Evolutionary conservation across 2,797 vertebrate genomes (phyloP).

Genomic region (Aplochiton taeniatus): DNA sequence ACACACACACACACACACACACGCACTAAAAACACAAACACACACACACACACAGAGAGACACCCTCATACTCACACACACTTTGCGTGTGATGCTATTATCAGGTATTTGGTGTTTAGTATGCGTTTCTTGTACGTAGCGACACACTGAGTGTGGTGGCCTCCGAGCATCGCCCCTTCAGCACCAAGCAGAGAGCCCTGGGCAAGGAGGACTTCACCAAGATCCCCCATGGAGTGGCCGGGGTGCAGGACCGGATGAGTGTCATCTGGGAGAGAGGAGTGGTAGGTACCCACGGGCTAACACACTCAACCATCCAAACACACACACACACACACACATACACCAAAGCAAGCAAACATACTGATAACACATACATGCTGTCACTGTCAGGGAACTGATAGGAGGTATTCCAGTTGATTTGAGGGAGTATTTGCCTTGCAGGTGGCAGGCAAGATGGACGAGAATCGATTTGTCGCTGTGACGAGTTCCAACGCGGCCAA

Average conservation of each 20-base stretch:
- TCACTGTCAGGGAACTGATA: no score
- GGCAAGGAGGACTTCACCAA: conserved; percentile 99
- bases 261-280: conserved; percentile 97
- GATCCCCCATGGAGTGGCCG: conserved; percentile 93
- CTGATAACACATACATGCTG: no score
- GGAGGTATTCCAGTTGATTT: background rate
- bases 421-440: conserved; percentile 46
- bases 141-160: conserved; percentile 90
- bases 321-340: conserved; percentile 1
- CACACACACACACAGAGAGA: conserved; percentile 1
- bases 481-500: conserved; percentile 97
- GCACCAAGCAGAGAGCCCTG: conserved; percentile 94
- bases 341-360: background rate
- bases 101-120: no score
- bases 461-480: conserved; percentile 95
- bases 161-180: conserved; percentile 95
- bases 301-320: no score
- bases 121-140: conserved; percentile 65
- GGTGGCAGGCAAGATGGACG: conserved; percentile 97
- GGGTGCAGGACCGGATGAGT: conserved; percentile 96
- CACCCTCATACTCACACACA: no score
- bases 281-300: conserved; percentile 65
- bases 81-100: background rate
- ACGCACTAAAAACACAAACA: conserved; percentile 1
- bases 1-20: background rate